Evolutionary conservation across 1,140 invertebrate genomes (phyloP).

Genomic region (Vanessa atalanta): DNA sequence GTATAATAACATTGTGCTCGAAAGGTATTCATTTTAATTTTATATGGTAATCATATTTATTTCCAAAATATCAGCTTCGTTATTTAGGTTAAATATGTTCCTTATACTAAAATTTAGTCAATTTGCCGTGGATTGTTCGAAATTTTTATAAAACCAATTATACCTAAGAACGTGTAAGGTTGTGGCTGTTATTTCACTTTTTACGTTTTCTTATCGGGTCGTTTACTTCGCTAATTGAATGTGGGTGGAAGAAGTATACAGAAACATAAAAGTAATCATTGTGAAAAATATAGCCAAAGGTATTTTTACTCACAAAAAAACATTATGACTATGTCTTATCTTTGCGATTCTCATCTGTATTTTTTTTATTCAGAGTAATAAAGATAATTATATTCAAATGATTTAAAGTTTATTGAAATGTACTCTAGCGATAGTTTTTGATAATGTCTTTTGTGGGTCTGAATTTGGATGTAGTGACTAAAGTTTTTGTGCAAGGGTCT

Average conservation of each 20-base stretch:
- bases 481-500: conserved; percentile 40
- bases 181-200: conserved; percentile 4
- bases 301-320: background rate
- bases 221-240: conserved; percentile 9
- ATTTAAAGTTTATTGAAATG: too few species aligned
- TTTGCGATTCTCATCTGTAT: too few species aligned
- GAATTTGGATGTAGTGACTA: conserved; percentile 25
- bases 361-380: too few species aligned
- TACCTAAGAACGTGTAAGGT: conserved; percentile 3
- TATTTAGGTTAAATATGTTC: background rate
- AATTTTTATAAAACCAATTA: conserved; percentile 13
- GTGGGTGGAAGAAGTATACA: background rate
- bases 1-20: too few species aligned
- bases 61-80: background rate
- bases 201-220: conserved; percentile 13
- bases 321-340: too few species aligned
- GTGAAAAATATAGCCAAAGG: background rate
- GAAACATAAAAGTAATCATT: background rate
- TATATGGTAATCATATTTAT: background rate
- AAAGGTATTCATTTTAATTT: too few species aligned
- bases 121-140: background rate
- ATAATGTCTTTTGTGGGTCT: too few species aligned
- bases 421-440: too few species aligned
- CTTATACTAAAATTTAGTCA: conserved; percentile 8
- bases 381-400: too few species aligned